Conservation (phyloP, 1,140 invertebrate species). For the Lucilia sericata region DNA sequence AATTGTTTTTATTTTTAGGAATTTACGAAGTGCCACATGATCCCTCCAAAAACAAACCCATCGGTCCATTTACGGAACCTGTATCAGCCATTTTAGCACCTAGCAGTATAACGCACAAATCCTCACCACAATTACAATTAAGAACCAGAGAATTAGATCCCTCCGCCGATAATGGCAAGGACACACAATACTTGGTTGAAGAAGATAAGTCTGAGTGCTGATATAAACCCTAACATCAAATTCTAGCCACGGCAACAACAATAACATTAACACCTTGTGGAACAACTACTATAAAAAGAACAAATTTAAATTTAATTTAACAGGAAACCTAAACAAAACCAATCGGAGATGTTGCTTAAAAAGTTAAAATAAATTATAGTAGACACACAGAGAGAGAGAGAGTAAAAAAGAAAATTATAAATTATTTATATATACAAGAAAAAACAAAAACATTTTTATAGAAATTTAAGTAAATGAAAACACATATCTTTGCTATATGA, state of each 20-base stretch:
- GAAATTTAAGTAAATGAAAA: slow-evolving; percentile 11
- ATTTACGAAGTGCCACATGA: slow-evolving; percentile 85
- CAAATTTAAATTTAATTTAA: slow-evolving; percentile 47
- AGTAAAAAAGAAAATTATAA: slow-evolving; percentile 53
- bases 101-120: slow-evolving; percentile 82
- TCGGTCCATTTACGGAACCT: slow-evolving; percentile 70
- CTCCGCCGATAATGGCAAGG: slow-evolving; percentile 88
- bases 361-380: no score
- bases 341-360: not conserved
- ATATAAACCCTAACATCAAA: slow-evolving; percentile 61
- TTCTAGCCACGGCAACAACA: slow-evolving; percentile 46
- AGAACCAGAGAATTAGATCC: slow-evolving; percentile 85
- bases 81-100: slow-evolving; percentile 81
- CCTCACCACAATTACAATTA: slow-evolving; percentile 79
- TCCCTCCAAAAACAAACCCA: slow-evolving; percentile 73
- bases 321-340: slow-evolving; percentile 51
- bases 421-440: slow-evolving; percentile 61
- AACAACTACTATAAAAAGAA: slow-evolving; percentile 50
- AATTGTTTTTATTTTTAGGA: slow-evolving; percentile 65
- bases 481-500: slow-evolving; percentile 20
- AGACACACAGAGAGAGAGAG: slow-evolving; percentile 14
- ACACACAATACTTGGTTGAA: slow-evolving; percentile 89
- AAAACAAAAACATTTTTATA: not conserved
- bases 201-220: slow-evolving; percentile 77
- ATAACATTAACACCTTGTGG: slow-evolving; percentile 58